A percentile compares a stretch with the other conserved stretches of the same genome.
These are phyloP conservation scores for Hemaris fuciformis DNA, from an alignment of 2,888 invertebrate species.

Conservation along the genomic window DNA sequence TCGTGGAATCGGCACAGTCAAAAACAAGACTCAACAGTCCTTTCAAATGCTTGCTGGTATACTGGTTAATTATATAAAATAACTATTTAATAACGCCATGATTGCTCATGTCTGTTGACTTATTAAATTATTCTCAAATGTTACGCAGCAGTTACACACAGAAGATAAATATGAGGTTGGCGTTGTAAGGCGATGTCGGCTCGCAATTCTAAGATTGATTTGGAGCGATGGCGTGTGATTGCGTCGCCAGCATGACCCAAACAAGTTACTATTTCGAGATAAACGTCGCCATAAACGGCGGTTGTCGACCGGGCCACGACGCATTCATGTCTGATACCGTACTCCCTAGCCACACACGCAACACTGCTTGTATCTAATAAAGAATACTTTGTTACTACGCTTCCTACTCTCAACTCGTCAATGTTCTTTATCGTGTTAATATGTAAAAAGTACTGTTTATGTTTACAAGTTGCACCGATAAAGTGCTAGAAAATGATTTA, in stretches of 20 bases:
- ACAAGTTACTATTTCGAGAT: constrained; percentile 80
- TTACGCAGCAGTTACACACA: constrained; percentile 2
- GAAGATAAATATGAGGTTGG: constrained; percentile 6
- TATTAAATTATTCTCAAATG: not conserved
- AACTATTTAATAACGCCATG: not conserved
- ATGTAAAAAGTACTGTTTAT: not conserved
- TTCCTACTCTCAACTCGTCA: not conserved
- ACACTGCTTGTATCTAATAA: constrained; percentile 63
- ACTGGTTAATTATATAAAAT: not conserved
- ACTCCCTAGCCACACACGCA: constrained; percentile 26
- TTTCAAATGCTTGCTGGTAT: constrained; percentile 21
- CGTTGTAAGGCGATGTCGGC: constrained; percentile 31
- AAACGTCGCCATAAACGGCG: constrained; percentile 75
- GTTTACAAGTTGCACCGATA: not conserved
- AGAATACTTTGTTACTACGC: constrained; percentile 37
- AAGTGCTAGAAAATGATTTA: not conserved
- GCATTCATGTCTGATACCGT: constrained; percentile 36
- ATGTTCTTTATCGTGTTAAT: not conserved
- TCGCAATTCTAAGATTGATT: constrained; percentile 62
- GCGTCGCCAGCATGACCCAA: constrained; percentile 69
- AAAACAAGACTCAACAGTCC: constrained; percentile 33
- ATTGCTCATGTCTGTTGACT: not conserved
- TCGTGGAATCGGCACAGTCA: constrained; percentile 36
- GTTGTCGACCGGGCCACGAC: constrained; percentile 49
- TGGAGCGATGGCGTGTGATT: constrained; percentile 70